These are phyloP conservation scores for Drosophila pallidifrons DNA, from an alignment of 1,140 invertebrate genomes.

Conservation along the genomic window DNA sequence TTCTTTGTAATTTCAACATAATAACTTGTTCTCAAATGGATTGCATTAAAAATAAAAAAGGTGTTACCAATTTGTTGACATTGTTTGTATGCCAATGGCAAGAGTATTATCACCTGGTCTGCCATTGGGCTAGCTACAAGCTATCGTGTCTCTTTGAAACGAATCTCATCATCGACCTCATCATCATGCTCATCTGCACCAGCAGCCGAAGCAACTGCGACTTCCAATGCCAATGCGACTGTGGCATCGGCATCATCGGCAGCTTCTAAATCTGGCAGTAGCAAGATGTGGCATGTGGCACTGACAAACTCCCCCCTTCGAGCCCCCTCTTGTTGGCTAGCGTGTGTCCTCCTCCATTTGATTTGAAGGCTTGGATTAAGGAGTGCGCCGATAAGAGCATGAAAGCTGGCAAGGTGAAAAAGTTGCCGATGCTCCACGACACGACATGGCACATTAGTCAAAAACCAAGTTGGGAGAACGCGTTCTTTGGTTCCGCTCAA, in stretches of 20 bases:
- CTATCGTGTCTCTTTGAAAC: constrained; percentile 11
- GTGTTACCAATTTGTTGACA: not conserved
- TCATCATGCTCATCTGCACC: constrained; percentile 12
- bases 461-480: constrained; percentile 10
- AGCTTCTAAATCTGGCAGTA: constrained; percentile 26
- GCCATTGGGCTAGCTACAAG: constrained; percentile 29
- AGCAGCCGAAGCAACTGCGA: constrained; percentile 2
- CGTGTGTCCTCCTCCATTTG: constrained; percentile 24
- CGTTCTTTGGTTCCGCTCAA: constrained; percentile 2
- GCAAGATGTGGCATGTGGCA: constrained; percentile 10
- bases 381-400: constrained; percentile 32
- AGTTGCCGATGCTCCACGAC: constrained; percentile 29
- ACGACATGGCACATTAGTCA: constrained; percentile 46
- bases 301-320: not conserved
- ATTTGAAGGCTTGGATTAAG: constrained; percentile 50
- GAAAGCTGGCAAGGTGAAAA: constrained; percentile 37
- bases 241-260: not conserved
- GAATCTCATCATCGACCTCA: constrained; percentile 16
- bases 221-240: not conserved
- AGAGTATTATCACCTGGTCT: constrained; percentile 22
- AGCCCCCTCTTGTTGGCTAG: not conserved
- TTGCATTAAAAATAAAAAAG: not conserved
- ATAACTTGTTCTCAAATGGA: too few species aligned
- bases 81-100: not conserved
- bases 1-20: not conserved